A percentile compares a stretch with the other conserved stretches of the same genome.
Conservation (phyloP, 2,113 vertebrate species). For the Desmodus rotundus region DNA sequence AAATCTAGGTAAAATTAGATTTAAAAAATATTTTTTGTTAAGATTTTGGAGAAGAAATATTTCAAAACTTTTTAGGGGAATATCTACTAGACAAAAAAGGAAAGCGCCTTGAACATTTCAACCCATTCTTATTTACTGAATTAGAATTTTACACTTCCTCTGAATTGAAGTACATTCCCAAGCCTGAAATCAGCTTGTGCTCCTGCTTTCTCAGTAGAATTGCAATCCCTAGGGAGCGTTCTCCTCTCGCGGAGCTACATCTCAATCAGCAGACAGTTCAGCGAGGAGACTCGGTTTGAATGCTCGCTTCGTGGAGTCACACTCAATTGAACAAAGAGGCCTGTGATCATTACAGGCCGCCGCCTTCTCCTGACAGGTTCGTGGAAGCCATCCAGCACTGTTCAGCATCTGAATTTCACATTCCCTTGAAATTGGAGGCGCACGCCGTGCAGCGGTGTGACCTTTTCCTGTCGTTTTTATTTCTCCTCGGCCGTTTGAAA, state of each 20-base stretch:
- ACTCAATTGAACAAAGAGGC: slow-evolving; percentile 75
- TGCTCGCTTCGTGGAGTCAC: slow-evolving; percentile 78
- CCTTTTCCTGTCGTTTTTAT: slow-evolving; percentile 37
- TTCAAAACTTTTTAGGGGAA: background rate
- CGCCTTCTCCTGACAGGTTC: slow-evolving; percentile 70
- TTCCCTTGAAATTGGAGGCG: slow-evolving; percentile 62
- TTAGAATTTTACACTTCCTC: slow-evolving; percentile 45
- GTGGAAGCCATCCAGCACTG: slow-evolving; percentile 71
- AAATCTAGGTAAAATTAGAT: background rate
- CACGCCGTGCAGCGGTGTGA: slow-evolving; percentile 10
- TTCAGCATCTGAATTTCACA: slow-evolving; percentile 68
- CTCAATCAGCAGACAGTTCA: slow-evolving; percentile 79
- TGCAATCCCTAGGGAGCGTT: slow-evolving; percentile 67
- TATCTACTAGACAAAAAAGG: background rate
- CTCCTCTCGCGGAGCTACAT: slow-evolving; percentile 71
- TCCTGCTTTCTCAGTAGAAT: slow-evolving; percentile 65
- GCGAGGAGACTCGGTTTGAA: slow-evolving; percentile 70
- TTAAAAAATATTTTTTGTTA: background rate
- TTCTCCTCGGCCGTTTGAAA: slow-evolving; percentile 19
- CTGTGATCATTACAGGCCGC: slow-evolving; percentile 78
- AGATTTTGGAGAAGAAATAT: background rate
- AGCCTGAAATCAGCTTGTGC: slow-evolving; percentile 50
- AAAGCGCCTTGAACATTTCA: background rate
- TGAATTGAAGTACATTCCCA: slow-evolving; percentile 1
- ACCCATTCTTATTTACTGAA: background rate